These are phyloP conservation scores for Emydoidea blandingii DNA, from an alignment of 2,797 vertebrate species.

Conservation along the genomic window DNA sequence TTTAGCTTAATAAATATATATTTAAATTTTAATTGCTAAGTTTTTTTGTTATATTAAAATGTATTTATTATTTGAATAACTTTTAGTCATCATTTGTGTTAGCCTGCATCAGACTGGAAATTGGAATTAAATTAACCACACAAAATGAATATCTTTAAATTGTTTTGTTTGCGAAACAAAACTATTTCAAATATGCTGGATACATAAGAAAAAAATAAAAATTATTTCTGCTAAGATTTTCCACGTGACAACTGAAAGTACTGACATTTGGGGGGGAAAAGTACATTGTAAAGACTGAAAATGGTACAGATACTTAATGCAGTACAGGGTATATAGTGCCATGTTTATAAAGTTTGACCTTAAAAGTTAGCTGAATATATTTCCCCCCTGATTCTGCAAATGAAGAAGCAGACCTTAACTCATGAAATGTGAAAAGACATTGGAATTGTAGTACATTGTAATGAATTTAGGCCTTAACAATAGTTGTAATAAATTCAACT, in stretches of 20 bases:
- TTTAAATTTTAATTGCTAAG: not conserved
- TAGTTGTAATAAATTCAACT: not conserved
- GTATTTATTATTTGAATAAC: not conserved
- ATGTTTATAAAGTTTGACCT: not conserved
- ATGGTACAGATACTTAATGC: not conserved
- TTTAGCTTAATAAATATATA: not conserved
- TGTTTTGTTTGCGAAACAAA: not conserved
- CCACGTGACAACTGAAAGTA: not conserved
- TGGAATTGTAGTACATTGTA: not conserved
- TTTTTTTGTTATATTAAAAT: not conserved
- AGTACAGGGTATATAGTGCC: accelerated
- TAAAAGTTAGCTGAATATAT: not conserved
- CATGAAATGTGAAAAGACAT: not conserved
- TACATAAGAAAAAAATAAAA: not conserved
- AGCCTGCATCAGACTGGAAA: not conserved
- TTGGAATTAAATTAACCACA: not conserved
- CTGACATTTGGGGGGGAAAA: not conserved
- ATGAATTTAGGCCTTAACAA: not conserved
- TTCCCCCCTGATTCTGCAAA: not conserved
- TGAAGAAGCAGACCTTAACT: not conserved
- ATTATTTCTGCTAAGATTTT: not conserved
- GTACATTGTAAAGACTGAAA: not conserved
- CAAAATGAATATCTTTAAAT: not conserved
- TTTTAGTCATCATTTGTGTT: not conserved
- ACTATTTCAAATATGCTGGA: not conserved